phyloP scores from a whole-genome alignment of 2,888 invertebrate genomes.

The Aporophyla nigra region DNA sequence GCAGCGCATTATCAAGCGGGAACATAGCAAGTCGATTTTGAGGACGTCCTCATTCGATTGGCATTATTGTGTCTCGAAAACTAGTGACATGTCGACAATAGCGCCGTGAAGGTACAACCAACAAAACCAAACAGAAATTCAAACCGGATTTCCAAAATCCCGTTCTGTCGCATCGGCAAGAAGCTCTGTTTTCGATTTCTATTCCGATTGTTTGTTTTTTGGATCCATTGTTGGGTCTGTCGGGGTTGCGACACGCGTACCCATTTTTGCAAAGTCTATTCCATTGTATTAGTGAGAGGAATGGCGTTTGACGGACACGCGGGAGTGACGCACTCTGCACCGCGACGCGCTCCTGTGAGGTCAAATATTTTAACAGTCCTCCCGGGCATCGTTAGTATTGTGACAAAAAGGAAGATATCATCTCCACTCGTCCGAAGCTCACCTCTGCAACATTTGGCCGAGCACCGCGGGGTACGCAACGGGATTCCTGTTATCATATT shows the following conservation, averaged over 20 bases:
- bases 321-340: slow-evolving; percentile 73
- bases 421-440: slow-evolving; percentile 69
- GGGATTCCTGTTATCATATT: slow-evolving; percentile 90
- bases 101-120: slow-evolving; percentile 77
- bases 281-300: slow-evolving; percentile 85
- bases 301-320: slow-evolving; percentile 88
- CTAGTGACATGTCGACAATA: slow-evolving; percentile 78
- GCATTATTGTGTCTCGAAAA: slow-evolving; percentile 70
- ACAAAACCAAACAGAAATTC: slow-evolving; percentile 83
- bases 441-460: slow-evolving; percentile 71
- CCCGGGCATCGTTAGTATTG: slow-evolving; percentile 68
- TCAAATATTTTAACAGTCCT: slow-evolving; percentile 68
- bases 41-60: slow-evolving; percentile 68
- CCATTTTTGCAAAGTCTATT: slow-evolving; percentile 89
- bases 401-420: slow-evolving; percentile 75
- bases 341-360: slow-evolving; percentile 70
- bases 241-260: slow-evolving; percentile 87
- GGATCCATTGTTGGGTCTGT: slow-evolving; percentile 85
- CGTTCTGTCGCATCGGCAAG: slow-evolving; percentile 88
- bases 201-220: slow-evolving; percentile 90
- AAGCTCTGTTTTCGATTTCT: slow-evolving; percentile 90
- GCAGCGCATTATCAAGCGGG: slow-evolving; percentile 20
- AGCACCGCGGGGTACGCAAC: slow-evolving; percentile 87
- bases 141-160: slow-evolving; percentile 91
- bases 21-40: slow-evolving; percentile 32